Evolutionary conservation across 1,140 invertebrate species (phyloP).

Genomic region (Nebria ingens): DNA sequence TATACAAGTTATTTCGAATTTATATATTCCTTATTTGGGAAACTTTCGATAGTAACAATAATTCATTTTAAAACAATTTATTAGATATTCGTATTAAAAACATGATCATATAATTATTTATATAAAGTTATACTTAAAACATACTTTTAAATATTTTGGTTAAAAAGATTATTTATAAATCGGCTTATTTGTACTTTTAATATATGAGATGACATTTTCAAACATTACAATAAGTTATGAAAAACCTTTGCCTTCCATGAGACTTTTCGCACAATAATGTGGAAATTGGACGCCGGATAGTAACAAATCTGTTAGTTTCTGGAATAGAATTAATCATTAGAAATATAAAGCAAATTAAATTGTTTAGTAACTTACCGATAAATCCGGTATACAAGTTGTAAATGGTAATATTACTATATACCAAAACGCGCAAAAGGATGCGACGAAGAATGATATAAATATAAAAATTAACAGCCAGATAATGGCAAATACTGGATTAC

Average conservation of each 20-base stretch:
- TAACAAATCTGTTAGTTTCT: conserved; percentile 50
- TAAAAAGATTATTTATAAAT: too few relatives aligned
- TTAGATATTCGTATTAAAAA: too few relatives aligned
- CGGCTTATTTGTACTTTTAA: not conserved
- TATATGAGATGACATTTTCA: not conserved
- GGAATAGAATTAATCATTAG: conserved; percentile 30
- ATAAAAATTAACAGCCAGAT: conserved; percentile 64
- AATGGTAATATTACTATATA: conserved; percentile 59
- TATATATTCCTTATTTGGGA: too few relatives aligned
- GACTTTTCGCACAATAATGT: conserved; percentile 46
- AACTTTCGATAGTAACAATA: too few relatives aligned
- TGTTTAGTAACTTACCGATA: conserved; percentile 33
- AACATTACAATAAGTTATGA: not conserved
- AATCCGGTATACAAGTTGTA: conserved; percentile 50
- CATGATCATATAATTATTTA: too few relatives aligned
- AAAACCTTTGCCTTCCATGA: conserved; percentile 41
- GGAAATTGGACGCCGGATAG: conserved; percentile 55
- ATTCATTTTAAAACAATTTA: too few relatives aligned
- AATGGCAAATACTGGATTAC: conserved; percentile 48
- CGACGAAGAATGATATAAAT: conserved; percentile 56
- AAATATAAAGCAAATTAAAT: not conserved
- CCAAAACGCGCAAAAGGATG: conserved; percentile 53
- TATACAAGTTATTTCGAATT: too few relatives aligned
- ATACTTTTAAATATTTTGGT: too few relatives aligned
- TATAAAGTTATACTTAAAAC: too few relatives aligned